Percentiles rank a stretch among this genome's conserved stretches.
Evolutionary conservation across 1,140 invertebrate genomes (phyloP).

Genomic region (Drosophila paulistorum): DNA sequence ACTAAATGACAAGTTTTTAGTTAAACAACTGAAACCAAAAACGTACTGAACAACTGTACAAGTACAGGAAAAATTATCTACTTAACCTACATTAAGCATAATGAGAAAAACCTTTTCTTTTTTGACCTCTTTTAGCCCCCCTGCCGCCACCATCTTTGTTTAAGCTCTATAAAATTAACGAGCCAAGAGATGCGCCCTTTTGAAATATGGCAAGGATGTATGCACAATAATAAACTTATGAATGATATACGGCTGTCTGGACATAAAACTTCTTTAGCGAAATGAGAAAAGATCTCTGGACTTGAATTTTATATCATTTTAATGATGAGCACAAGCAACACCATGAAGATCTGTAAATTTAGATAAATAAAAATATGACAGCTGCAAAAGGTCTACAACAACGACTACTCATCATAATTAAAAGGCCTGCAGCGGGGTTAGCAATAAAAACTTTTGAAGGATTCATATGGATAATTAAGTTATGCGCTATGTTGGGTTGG

Average conservation of each 20-base stretch:
- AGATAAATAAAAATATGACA: conserved; percentile 79
- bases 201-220: conserved; percentile 45
- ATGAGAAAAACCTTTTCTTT: conserved; percentile 12
- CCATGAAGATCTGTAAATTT: conserved; percentile 68
- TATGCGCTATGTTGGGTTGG: conserved; percentile 48
- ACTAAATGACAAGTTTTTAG: no score
- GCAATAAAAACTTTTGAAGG: conserved; percentile 66
- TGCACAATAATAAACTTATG: conserved; percentile 64
- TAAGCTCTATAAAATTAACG: conserved; percentile 44
- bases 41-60: no score
- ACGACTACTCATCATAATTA: conserved; percentile 74
- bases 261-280: conserved; percentile 55
- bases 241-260: conserved; percentile 56
- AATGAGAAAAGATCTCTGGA: conserved; percentile 50
- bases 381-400: conserved; percentile 43
- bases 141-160: conserved; percentile 8
- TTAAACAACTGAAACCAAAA: no score
- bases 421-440: conserved; percentile 40
- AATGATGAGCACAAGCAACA: conserved; percentile 56
- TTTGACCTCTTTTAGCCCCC: background rate
- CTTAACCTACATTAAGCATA: conserved; percentile 5
- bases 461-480: conserved; percentile 81
- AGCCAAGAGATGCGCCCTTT: conserved; percentile 22
- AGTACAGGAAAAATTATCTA: background rate
- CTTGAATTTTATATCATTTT: conserved; percentile 60